Evolutionary conservation across 2,888 invertebrate species (phyloP).

Genomic region (Chironomus tentans): DNA sequence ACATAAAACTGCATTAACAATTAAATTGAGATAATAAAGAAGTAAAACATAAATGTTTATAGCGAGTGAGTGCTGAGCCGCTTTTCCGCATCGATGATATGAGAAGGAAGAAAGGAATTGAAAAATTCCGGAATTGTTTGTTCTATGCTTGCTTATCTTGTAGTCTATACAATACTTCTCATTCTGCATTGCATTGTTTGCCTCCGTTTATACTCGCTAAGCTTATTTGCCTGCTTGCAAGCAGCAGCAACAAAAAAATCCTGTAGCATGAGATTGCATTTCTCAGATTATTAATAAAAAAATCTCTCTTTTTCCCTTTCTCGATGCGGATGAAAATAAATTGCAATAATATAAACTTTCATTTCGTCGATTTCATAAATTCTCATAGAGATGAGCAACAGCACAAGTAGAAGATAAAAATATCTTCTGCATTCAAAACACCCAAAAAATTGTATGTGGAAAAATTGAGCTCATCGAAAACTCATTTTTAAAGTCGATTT

Average conservation of each 20-base stretch:
- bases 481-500: background rate
- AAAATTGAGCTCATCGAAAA: background rate
- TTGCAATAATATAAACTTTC: slow-evolving; percentile 6
- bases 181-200: background rate
- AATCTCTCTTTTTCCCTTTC: background rate
- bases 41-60: background rate
- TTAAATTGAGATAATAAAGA: background rate
- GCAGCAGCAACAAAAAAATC: background rate
- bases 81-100: background rate
- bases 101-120: background rate
- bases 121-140: background rate
- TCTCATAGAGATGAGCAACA: background rate
- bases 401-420: no score
- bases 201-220: background rate
- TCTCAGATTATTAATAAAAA: background rate
- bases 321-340: slow-evolving; percentile 3
- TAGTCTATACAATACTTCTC: background rate
- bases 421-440: no score
- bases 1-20: background rate
- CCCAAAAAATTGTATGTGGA: no score
- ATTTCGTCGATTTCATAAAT: background rate
- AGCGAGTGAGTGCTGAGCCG: background rate
- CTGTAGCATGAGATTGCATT: background rate
- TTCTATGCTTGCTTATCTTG: slow-evolving; percentile 1
- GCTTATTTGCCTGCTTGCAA: background rate